These are phyloP conservation scores for Leucoma salicis DNA, from an alignment of 2,888 invertebrate species.

Conservation along the genomic window DNA sequence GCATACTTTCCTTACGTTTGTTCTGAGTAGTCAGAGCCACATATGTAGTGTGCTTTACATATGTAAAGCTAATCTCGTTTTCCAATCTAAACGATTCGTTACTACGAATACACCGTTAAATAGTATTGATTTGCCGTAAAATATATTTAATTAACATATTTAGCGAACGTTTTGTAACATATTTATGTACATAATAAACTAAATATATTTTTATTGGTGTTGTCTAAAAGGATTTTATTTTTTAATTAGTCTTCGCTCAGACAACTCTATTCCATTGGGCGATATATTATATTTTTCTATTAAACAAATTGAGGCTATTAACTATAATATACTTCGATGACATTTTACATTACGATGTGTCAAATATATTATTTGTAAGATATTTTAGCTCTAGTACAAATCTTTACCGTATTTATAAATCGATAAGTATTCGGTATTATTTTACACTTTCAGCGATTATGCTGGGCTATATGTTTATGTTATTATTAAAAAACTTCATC, in stretches of 20 bases:
- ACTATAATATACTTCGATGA: slow-evolving; percentile 32
- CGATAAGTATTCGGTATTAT: no score
- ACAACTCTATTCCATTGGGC: slow-evolving; percentile 35
- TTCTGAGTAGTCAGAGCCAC: no score
- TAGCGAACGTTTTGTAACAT: slow-evolving; percentile 13
- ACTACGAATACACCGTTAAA: background rate
- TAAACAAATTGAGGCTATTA: slow-evolving; percentile 35
- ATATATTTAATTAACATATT: slow-evolving; percentile 9
- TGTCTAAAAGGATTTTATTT: slow-evolving; percentile 22
- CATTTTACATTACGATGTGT: slow-evolving; percentile 26
- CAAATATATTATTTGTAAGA: slow-evolving; percentile 11
- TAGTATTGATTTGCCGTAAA: background rate
- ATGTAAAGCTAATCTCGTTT: no score
- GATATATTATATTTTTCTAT: slow-evolving; percentile 14
- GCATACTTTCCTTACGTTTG: no score
- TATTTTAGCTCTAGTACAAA: background rate
- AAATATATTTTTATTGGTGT: background rate
- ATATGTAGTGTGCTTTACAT: no score
- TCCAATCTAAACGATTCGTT: background rate
- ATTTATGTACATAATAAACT: slow-evolving; percentile 2
- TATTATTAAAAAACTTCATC: no score
- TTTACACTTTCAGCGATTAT: no score
- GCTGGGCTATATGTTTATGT: no score
- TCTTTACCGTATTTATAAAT: background rate
- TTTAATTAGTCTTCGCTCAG: slow-evolving; percentile 4